phyloP scores from a whole-genome alignment of 2,797 vertebrate species.

The Emydoidea blandingii region DNA sequence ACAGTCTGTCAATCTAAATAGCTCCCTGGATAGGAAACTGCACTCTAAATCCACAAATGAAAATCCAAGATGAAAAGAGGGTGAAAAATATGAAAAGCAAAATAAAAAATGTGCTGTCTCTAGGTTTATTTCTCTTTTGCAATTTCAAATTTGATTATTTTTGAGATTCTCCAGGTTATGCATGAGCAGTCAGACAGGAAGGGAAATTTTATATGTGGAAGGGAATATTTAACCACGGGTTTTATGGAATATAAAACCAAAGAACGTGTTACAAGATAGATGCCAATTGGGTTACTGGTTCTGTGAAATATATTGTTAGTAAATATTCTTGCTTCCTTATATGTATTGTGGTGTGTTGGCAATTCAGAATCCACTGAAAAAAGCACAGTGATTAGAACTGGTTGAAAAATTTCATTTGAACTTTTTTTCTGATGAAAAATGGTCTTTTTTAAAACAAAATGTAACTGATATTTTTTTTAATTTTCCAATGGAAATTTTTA shows the following conservation, averaged over 20 bases:
- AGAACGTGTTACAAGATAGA: background rate
- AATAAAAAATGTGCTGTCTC: background rate
- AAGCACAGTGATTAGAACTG: background rate
- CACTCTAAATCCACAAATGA: background rate
- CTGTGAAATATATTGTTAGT: background rate
- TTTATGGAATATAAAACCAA: background rate
- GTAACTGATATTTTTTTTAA: no score
- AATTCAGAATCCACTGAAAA: background rate
- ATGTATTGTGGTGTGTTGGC: background rate
- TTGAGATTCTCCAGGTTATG: background rate
- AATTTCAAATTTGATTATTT: background rate
- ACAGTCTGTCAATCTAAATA: background rate
- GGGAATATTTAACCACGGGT: background rate
- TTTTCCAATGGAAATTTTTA: no score
- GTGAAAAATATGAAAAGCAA: background rate
- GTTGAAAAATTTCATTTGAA: background rate
- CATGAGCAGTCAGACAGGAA: background rate
- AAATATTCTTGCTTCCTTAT: background rate
- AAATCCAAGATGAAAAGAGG: background rate
- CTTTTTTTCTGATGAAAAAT: background rate
- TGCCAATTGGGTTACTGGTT: background rate
- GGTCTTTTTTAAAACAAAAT: background rate
- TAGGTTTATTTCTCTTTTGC: background rate
- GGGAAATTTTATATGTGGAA: background rate
- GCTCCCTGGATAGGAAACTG: background rate